A percentile compares a stretch with the other conserved stretches of the same genome.
Evolutionary conservation across 2,113 vertebrate species (phyloP).

Genomic region (Calyptomena viridis): DNA sequence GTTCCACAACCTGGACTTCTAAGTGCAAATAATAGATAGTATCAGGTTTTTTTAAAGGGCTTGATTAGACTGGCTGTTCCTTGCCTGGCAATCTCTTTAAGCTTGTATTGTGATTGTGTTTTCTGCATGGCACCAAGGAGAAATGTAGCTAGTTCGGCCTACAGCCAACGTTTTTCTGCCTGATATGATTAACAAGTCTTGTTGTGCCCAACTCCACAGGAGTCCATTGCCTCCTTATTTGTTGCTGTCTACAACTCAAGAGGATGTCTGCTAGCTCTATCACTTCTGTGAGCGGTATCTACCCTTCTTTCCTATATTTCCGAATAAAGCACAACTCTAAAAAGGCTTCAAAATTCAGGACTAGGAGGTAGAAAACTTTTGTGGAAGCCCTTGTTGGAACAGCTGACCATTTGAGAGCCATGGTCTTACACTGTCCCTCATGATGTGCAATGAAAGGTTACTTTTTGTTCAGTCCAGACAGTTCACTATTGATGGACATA

Average conservation of each 20-base stretch:
- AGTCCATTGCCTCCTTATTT: neutral
- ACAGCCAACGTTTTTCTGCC: neutral
- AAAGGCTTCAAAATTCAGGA: neutral
- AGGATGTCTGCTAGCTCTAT: neutral
- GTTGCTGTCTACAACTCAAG: neutral
- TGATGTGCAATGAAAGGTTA: neutral
- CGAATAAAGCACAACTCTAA: neutral
- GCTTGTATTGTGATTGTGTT: neutral
- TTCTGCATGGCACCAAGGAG: neutral
- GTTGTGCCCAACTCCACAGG: neutral
- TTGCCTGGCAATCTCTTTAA: fast-evolving
- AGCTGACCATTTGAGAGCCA: neutral
- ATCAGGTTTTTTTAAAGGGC: neutral
- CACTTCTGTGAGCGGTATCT: neutral
- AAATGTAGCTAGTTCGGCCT: neutral
- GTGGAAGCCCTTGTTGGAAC: neutral
- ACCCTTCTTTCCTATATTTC: neutral
- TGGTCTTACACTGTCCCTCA: fast-evolving
- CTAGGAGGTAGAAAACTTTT: neutral
- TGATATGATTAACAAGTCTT: neutral
- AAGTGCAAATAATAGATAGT: neutral
- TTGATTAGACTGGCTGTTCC: neutral
- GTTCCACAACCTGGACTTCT: neutral
- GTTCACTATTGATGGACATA: neutral
- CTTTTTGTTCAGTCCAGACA: neutral